These are phyloP conservation scores for Helleia helle DNA, from an alignment of 2,888 invertebrate genomes.

Conservation along the genomic window DNA sequence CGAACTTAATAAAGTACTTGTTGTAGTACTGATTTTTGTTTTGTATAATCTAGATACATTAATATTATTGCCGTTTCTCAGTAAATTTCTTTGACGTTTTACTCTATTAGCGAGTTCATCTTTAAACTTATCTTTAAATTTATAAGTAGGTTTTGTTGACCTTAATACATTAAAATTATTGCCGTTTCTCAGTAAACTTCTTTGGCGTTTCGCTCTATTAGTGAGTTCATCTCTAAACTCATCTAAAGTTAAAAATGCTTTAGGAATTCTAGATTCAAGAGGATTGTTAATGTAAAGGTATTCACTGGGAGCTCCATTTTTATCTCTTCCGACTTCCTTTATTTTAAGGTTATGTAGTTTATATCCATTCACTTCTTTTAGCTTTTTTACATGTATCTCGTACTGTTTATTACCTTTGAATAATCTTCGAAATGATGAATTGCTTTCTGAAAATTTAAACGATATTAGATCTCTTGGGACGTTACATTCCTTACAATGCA, in stretches of 20 bases:
- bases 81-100: slow-evolving; percentile 25
- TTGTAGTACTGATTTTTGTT: no score
- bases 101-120: slow-evolving; percentile 28
- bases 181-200: no score
- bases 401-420: slow-evolving; percentile 30
- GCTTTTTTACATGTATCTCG: slow-evolving; percentile 41
- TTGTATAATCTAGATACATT: no score
- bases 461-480: no score
- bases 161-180: no score
- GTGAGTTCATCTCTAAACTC: slow-evolving; percentile 41
- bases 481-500: no score
- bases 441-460: slow-evolving; percentile 21
- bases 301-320: slow-evolving; percentile 19
- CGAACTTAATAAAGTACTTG: no score
- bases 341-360: slow-evolving; percentile 48
- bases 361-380: slow-evolving; percentile 49
- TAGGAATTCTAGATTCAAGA: slow-evolving; percentile 47
- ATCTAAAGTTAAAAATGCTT: slow-evolving; percentile 38
- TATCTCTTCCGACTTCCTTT: slow-evolving; percentile 22
- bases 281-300: slow-evolving; percentile 55
- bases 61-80: no score
- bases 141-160: no score
- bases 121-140: slow-evolving; percentile 53
- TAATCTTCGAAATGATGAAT: slow-evolving; percentile 29
- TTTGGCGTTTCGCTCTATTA: slow-evolving; percentile 25